Conservation (phyloP, 2,888 invertebrate species). For the Abrostola tripartita region DNA sequence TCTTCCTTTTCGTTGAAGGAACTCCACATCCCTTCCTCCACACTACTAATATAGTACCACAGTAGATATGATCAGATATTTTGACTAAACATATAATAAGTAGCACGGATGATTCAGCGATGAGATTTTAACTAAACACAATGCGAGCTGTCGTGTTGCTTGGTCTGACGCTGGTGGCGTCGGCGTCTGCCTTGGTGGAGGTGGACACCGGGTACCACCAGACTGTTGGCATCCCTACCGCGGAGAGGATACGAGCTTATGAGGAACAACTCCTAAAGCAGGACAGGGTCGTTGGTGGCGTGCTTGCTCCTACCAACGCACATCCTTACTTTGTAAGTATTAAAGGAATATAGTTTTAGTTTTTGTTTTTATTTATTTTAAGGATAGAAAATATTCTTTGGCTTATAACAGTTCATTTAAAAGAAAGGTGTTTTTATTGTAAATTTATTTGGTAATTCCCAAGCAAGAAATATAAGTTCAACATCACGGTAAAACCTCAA, state of each 20-base stretch:
- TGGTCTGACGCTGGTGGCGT: constrained; percentile 30
- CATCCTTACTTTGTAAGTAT: constrained; percentile 69
- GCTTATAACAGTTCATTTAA: too few species aligned
- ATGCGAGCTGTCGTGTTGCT: constrained; percentile 59
- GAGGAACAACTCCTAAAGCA: constrained; percentile 54
- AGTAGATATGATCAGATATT: too few species aligned
- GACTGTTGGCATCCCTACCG: constrained; percentile 71
- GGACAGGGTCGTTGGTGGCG: constrained; percentile 72
- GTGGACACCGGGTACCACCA: constrained; percentile 63
- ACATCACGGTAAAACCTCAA: too few species aligned
- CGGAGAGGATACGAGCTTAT: constrained; percentile 65
- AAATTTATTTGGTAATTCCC: too few species aligned
- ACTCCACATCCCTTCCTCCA: too few species aligned
- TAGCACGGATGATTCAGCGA: neutral
- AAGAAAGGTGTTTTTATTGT: too few species aligned
- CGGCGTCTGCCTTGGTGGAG: constrained; percentile 30
- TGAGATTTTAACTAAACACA: constrained; percentile 24
- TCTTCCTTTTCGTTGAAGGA: too few species aligned
- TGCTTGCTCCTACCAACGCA: constrained; percentile 57
- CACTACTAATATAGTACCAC: too few species aligned
- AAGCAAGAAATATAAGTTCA: too few species aligned
- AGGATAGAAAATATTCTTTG: too few species aligned
- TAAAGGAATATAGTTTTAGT: too few species aligned
- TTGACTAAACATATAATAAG: constrained; percentile 17
- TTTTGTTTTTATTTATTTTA: too few species aligned